A percentile compares a stretch with the other conserved stretches of the same genome.
Evolutionary conservation across 1,140 invertebrate genomes (phyloP).

Genomic region (Chironomus tepperi): DNA sequence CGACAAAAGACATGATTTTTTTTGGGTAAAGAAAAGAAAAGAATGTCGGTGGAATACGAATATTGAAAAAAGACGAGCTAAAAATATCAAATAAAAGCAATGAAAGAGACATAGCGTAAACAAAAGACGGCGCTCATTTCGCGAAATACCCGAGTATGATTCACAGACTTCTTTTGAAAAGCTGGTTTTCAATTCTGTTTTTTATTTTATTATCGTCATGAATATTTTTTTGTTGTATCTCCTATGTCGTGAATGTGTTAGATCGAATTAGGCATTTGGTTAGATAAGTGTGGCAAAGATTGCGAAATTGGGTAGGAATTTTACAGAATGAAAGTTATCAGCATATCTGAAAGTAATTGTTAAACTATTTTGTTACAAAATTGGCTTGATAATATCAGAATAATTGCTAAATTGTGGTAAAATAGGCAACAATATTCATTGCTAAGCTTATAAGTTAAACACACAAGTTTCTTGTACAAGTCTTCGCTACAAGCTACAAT

Average conservation of each 20-base stretch:
- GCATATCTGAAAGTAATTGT: no score
- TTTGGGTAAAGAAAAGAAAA: not conserved
- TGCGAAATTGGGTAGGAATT: no score
- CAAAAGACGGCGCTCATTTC: not conserved
- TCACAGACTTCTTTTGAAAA: not conserved
- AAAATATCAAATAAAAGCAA: not conserved
- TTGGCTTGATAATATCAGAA: no score
- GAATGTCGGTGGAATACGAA: not conserved
- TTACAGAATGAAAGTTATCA: no score
- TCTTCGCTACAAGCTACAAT: not conserved
- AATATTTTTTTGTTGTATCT: not conserved
- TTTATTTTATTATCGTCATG: not conserved
- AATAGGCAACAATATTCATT: no score
- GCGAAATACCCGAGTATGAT: not conserved
- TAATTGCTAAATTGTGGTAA: no score
- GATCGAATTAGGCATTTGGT: not conserved
- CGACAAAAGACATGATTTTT: no score
- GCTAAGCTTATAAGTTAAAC: not conserved
- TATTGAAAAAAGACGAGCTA: not conserved
- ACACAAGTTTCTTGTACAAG: not conserved
- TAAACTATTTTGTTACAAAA: no score
- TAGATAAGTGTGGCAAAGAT: no score
- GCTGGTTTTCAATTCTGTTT: not conserved
- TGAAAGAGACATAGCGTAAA: no score
- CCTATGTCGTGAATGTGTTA: not conserved